Evolutionary conservation across 2,888 invertebrate species (phyloP).

Genomic region (Therioaphis trifolii): DNA sequence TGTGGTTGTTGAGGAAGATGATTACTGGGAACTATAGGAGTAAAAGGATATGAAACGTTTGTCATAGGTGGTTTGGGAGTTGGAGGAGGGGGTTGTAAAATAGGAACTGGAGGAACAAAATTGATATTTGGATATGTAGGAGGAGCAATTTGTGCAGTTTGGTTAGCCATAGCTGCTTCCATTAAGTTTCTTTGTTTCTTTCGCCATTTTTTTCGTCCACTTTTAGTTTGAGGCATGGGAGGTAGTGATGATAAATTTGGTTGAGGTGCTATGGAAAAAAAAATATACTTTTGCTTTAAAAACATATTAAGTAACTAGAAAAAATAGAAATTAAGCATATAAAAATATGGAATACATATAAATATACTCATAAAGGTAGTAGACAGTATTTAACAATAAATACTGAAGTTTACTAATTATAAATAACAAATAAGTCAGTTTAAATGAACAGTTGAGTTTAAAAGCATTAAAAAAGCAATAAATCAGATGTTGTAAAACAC

Average conservation of each 20-base stretch:
- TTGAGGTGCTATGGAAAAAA: constrained; percentile 22
- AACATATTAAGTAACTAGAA: not conserved
- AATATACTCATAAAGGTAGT: too few relatives aligned
- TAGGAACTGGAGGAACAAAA: constrained; percentile 42
- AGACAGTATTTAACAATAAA: too few relatives aligned
- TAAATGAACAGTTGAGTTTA: not conserved
- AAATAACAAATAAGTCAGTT: too few relatives aligned
- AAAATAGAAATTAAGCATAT: not conserved
- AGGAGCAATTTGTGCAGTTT: constrained; percentile 3
- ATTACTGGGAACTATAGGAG: constrained; percentile 55
- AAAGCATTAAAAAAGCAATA: too few relatives aligned
- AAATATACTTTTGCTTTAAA: not conserved
- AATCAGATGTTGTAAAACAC: not conserved
- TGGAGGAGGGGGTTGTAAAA: constrained; percentile 13
- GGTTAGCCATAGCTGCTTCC: constrained; percentile 43
- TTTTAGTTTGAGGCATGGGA: constrained; percentile 56
- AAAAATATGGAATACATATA: too few relatives aligned
- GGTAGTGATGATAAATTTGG: constrained; percentile 45
- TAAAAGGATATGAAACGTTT: constrained; percentile 39
- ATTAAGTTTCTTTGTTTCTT: constrained; percentile 49
- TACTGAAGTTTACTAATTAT: too few relatives aligned
- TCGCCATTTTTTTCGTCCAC: constrained; percentile 54
- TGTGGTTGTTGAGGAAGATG: not conserved
- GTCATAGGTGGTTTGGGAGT: constrained; percentile 11
- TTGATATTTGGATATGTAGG: constrained; percentile 18